Base-by-base conservation (phyloP, 2,113 vertebrate genomes). In the Microcebus ravelobensis region DNA sequence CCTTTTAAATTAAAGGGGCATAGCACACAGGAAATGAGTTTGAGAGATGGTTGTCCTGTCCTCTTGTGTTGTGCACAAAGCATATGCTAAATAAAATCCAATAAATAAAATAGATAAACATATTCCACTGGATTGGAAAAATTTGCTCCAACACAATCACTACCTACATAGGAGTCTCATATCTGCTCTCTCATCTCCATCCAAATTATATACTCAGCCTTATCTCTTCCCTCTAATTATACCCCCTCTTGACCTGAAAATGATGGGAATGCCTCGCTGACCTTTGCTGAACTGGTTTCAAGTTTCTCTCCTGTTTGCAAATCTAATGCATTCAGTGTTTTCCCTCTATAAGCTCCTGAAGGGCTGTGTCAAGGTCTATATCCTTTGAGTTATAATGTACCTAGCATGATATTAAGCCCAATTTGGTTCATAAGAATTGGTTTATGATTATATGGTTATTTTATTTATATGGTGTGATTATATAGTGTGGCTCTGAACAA, bases 191-290 rank as follows among this genome's bases (percentile, higher is more conserved):
- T 97, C 95, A 97, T 97, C 97, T 95, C 90, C 84, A 93, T 93
- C 74, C 92, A 97, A 97, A 97, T 97, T 97, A 97, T 77, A 98
- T 80, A 80, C 90, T 89, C 94, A 93, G 68, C 23, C 96, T 98
- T 98, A 97, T 97, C 97, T 91, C 91, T 97, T 91, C 71, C 94
- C 96, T 97, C 79, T 98, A 98, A 97, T 97, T 97, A 97, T 42
- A 97, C 90, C 83, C 63, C 87, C 83, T 97, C 93, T 95, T 97
- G 96, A 97, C 96, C 90, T 96, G 96, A 96, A 97, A 98, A 95
- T 95, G 94, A 97, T 90, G 97, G 90, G 95, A 96, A 83, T 94
- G 90, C 92, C 92, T 97, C 55, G 0, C 76, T 97, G 97, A 97
- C 97, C 96, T 98, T 97, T 96, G 96, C 57, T 91, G 87, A 97